Conservation (phyloP, 2,797 vertebrate species). For the Propithecus perrieri region DNA sequence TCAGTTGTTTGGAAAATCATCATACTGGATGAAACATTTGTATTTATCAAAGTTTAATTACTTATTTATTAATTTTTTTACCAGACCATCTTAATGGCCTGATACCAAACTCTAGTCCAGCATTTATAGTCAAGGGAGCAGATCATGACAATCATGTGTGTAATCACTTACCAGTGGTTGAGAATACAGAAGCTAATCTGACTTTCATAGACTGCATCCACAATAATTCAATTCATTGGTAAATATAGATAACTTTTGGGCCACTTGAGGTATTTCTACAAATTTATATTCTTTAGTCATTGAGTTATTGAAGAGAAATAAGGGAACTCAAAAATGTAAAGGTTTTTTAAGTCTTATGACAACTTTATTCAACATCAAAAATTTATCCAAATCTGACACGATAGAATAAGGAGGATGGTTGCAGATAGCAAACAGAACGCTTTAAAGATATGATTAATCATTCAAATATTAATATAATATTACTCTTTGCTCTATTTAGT, state of each 20-base stretch:
- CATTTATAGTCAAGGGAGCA: background rate
- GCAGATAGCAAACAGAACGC: background rate
- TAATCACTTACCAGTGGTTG: background rate
- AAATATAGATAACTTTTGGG: constrained; percentile 47
- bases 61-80: background rate
- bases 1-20: background rate
- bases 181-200: background rate
- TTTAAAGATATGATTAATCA: background rate
- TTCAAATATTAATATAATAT: background rate
- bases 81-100: background rate
- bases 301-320: constrained; percentile 41
- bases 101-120: background rate
- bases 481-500: background rate
- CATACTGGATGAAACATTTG: background rate
- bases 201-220: background rate
- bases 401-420: background rate
- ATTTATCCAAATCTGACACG: background rate
- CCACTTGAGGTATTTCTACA: constrained; percentile 1
- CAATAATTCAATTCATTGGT: background rate
- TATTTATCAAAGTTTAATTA: background rate
- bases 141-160: background rate
- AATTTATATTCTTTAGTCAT: constrained; percentile 22
- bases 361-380: constrained; percentile 45
- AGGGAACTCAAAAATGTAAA: constrained; percentile 47
- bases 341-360: background rate